Evolutionary conservation across 2,888 invertebrate species (phyloP).

Genomic region (Agrochola litura): DNA sequence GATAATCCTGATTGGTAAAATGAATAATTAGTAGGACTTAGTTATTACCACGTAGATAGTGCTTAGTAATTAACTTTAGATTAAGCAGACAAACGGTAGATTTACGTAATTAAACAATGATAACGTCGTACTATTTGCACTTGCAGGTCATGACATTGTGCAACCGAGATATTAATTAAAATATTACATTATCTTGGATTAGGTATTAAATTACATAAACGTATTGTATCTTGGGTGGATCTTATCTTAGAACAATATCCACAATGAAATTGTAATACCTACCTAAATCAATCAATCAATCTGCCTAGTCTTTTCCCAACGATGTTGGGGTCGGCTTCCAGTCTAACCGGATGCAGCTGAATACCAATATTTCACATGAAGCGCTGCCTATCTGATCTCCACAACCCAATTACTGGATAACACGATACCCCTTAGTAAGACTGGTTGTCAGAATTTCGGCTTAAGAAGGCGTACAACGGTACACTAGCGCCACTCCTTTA

Average conservation of each 20-base stretch:
- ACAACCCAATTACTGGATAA: too few species aligned
- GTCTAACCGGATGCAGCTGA: too few species aligned
- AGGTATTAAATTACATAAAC: neutral
- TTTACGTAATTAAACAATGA: conserved; percentile 8
- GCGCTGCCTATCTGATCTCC: too few species aligned
- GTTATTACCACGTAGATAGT: neutral
- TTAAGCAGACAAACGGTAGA: neutral
- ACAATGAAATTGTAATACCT: neutral
- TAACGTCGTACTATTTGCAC: neutral
- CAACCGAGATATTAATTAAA: neutral
- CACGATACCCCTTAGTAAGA: too few species aligned
- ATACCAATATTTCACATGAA: too few species aligned
- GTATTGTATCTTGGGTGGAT: neutral
- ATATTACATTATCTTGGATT: conserved; percentile 3
- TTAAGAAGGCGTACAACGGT: too few species aligned
- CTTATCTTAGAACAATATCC: neutral
- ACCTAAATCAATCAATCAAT: neutral
- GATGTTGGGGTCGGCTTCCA: too few species aligned
- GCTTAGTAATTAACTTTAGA: neutral
- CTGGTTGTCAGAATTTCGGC: too few species aligned
- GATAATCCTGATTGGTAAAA: neutral
- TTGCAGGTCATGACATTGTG: neutral
- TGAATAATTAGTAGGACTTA: neutral
- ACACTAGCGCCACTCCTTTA: too few species aligned
- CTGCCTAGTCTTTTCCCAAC: too few species aligned